These are phyloP conservation scores for Fragum fragum DNA, from an alignment of 2,888 invertebrate species.

Conservation along the genomic window DNA sequence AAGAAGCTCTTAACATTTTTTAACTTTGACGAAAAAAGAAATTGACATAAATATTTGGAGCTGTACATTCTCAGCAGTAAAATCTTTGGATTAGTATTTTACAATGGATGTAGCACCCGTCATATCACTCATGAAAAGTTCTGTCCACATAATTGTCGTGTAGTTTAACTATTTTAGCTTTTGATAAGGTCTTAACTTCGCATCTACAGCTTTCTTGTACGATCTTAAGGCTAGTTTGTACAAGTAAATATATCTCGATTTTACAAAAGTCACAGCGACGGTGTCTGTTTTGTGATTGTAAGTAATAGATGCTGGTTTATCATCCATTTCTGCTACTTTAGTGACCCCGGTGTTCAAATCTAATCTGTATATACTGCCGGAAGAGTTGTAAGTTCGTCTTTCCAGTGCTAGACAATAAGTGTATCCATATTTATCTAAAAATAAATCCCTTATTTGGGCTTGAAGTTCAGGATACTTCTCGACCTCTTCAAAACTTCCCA, in stretches of 20 bases:
- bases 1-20: too few relatives aligned
- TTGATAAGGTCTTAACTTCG: constrained; percentile 41
- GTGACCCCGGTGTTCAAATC: constrained; percentile 47
- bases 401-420: constrained; percentile 58
- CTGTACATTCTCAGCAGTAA: too few relatives aligned
- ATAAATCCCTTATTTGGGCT: constrained; percentile 52
- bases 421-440: constrained; percentile 61
- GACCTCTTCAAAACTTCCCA: constrained; percentile 42
- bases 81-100: too few relatives aligned
- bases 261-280: constrained; percentile 57
- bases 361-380: constrained; percentile 59
- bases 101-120: too few relatives aligned
- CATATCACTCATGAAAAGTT: too few relatives aligned
- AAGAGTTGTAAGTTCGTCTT: constrained; percentile 47
- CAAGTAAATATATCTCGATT: constrained; percentile 52
- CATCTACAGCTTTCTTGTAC: constrained; percentile 41
- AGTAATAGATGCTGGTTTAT: constrained; percentile 49
- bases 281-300: constrained; percentile 52
- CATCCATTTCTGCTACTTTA: constrained; percentile 49
- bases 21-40: too few relatives aligned
- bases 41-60: too few relatives aligned
- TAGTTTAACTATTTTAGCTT: constrained; percentile 9
- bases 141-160: too few relatives aligned
- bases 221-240: constrained; percentile 56
- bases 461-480: constrained; percentile 60